Evolutionary conservation across 2,888 invertebrate genomes (phyloP).

Genomic region (Opisthograptis luteolata): DNA sequence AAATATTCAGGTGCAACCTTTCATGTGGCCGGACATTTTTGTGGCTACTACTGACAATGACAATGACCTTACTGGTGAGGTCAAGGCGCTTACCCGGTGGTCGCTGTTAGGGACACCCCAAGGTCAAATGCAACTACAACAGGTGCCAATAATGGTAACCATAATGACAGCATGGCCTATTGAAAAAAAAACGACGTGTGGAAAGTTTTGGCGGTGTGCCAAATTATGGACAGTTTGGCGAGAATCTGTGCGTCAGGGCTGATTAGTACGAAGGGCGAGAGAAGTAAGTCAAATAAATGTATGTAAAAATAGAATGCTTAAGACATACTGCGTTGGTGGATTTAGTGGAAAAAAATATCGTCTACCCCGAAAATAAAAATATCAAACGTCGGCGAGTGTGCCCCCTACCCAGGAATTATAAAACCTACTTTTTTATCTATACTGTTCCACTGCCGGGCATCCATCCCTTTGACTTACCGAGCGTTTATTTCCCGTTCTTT

Average conservation of each 20-base stretch:
- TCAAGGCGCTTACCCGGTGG: conserved; percentile 56
- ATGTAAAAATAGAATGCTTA: conserved; percentile 10
- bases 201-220: conserved; percentile 28
- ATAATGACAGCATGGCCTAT: conserved; percentile 29
- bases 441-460: too few relatives aligned
- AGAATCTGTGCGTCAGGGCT: not conserved
- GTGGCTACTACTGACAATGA: conserved; percentile 46
- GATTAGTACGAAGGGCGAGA: conserved; percentile 17
- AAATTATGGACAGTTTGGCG: conserved; percentile 27
- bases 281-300: conserved; percentile 6
- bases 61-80: conserved; percentile 60
- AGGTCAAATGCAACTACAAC: conserved; percentile 52
- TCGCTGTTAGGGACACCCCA: conserved; percentile 40
- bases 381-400: too few relatives aligned
- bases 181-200: conserved; percentile 29
- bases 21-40: not conserved
- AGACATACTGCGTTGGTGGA: too few relatives aligned
- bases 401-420: too few relatives aligned
- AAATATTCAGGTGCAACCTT: too few relatives aligned
- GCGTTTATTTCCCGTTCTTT: too few relatives aligned
- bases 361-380: too few relatives aligned
- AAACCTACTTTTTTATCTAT: too few relatives aligned
- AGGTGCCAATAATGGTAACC: conserved; percentile 34
- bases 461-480: too few relatives aligned
- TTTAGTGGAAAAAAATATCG: too few relatives aligned